phyloP scores from a whole-genome alignment of 2,797 vertebrate genomes.

The Melanotaenia maccullochi region DNA sequence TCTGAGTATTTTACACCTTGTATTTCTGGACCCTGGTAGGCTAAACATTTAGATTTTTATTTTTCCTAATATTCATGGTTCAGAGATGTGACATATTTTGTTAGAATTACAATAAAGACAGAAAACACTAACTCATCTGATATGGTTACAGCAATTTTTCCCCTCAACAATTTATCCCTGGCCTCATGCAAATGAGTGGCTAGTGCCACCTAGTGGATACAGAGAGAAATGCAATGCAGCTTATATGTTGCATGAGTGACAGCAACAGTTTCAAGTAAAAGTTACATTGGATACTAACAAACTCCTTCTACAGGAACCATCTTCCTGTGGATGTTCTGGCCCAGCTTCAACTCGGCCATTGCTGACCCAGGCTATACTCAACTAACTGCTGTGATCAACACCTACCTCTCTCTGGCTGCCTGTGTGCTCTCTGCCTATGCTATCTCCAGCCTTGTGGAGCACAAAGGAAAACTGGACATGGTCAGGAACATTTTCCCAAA shows the following conservation, averaged over 20 bases:
- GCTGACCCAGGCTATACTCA: slow-evolving; percentile 60
- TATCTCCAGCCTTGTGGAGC: slow-evolving; percentile 89
- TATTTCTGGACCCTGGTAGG: not conserved
- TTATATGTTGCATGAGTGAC: not conserved
- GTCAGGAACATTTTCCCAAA: slow-evolving; percentile 73
- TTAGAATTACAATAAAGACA: not conserved
- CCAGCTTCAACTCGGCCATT: slow-evolving; percentile 96
- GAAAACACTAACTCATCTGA: not conserved
- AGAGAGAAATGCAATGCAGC: slow-evolving; percentile 12
- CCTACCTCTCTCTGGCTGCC: slow-evolving; percentile 92
- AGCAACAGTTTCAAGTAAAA: too few relatives aligned
- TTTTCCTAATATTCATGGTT: not conserved
- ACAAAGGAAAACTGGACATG: slow-evolving; percentile 93
- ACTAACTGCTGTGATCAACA: slow-evolving; percentile 89
- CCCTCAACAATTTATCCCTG: not conserved
- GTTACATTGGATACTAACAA: not conserved
- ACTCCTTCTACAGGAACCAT: slow-evolving; percentile 86
- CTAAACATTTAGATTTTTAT: not conserved
- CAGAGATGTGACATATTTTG: not conserved
- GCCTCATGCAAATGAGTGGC: slow-evolving; percentile 5
- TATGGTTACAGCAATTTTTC: not conserved
- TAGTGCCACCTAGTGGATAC: slow-evolving; percentile 63
- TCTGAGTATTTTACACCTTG: too few relatives aligned
- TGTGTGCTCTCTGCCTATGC: slow-evolving; percentile 89
- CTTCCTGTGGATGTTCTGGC: slow-evolving; percentile 98